phyloP scores from a whole-genome alignment of 1,140 invertebrate species.

The Reticulitermes speratus region DNA sequence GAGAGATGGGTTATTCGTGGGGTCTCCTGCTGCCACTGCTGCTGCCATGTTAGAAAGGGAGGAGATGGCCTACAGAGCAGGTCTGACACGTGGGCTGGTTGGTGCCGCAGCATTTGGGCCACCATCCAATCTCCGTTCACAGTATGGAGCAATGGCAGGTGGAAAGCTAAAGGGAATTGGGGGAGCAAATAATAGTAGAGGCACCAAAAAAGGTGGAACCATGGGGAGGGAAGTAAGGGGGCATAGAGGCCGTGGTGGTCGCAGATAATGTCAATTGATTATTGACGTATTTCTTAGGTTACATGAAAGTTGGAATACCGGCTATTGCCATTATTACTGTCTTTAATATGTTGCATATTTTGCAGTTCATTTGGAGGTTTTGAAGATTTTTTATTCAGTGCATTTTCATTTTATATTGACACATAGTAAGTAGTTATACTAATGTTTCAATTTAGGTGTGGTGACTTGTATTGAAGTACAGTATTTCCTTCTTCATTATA shows the following conservation, averaged over 20 bases:
- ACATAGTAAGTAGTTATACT: background rate
- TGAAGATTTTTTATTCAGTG: background rate
- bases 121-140: constrained; percentile 12
- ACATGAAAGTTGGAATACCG: background rate
- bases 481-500: background rate
- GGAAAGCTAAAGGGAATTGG: background rate
- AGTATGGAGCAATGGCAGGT: background rate
- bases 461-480: background rate
- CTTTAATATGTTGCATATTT: background rate
- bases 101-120: constrained; percentile 22
- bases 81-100: constrained; percentile 30
- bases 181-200: background rate
- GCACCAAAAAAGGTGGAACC: background rate
- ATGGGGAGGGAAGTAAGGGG: background rate
- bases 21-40: constrained; percentile 24
- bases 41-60: constrained; percentile 32
- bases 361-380: background rate
- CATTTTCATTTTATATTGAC: background rate
- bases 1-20: background rate
- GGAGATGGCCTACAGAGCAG: constrained; percentile 31
- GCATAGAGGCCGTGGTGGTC: background rate
- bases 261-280: background rate
- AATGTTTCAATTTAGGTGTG: background rate
- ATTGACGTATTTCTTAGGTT: background rate
- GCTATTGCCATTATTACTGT: background rate